Conservation (phyloP, 2,113 vertebrate genomes). For the Tragelaphus imberbis region DNA sequence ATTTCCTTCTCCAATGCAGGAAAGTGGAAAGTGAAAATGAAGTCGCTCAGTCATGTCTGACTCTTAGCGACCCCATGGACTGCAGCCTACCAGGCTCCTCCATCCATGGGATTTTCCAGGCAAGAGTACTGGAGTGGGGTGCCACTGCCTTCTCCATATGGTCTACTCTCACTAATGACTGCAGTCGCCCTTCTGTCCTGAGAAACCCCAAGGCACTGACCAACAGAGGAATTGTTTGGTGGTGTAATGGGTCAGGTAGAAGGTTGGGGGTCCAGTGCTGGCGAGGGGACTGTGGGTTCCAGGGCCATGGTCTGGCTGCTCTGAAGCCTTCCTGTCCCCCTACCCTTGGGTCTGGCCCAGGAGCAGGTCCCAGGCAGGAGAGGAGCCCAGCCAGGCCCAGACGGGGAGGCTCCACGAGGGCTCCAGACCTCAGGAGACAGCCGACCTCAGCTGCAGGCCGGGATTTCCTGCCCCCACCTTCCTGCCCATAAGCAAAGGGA, state of each 20-base stretch:
- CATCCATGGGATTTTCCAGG: too few relatives aligned
- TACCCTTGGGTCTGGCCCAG: rapidly evolving
- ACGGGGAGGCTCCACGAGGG: not conserved
- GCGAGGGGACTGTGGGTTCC: not conserved
- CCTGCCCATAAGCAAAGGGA: not conserved
- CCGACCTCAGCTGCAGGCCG: not conserved
- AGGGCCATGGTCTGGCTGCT: not conserved
- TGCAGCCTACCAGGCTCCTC: too few relatives aligned
- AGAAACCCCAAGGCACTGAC: not conserved
- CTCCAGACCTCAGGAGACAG: not conserved
- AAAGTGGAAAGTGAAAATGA: too few relatives aligned
- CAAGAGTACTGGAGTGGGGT: too few relatives aligned
- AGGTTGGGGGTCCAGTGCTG: not conserved
- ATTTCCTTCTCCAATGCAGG: too few relatives aligned
- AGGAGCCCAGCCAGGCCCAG: not conserved
- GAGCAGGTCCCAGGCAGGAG: not conserved
- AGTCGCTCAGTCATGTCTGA: too few relatives aligned
- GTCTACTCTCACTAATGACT: not conserved
- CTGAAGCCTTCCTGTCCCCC: not conserved
- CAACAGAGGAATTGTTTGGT: rapidly evolving
- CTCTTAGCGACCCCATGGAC: too few relatives aligned
- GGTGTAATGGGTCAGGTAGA: not conserved
- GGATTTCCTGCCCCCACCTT: not conserved
- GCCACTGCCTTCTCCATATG: too few relatives aligned
- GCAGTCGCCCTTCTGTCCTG: rapidly evolving